These are phyloP conservation scores for Lateolabrax maculatus DNA, from an alignment of 2,797 vertebrate species.

Conservation along the genomic window DNA sequence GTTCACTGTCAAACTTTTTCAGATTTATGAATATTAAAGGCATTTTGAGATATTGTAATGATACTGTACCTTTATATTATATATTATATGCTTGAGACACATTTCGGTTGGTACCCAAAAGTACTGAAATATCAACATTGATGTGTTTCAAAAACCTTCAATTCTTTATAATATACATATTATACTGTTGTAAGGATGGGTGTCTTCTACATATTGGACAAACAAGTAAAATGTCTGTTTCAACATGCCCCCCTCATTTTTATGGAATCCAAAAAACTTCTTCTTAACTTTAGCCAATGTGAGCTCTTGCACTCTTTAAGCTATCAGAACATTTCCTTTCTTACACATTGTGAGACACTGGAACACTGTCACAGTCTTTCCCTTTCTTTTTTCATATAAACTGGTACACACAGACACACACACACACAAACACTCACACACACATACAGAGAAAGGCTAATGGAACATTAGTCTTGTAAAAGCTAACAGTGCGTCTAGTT, in stretches of 20 bases:
- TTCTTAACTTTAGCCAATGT: not conserved
- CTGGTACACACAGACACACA: constrained; percentile 8
- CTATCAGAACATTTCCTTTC: constrained; percentile 2
- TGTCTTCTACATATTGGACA: no score
- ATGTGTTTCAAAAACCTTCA: no score
- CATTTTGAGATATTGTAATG: not conserved
- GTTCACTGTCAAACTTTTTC: constrained; percentile 6
- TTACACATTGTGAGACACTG: constrained; percentile 34
- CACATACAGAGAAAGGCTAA: constrained; percentile 54
- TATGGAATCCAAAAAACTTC: not conserved
- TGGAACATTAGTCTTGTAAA: constrained; percentile 75
- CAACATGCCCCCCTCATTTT: not conserved
- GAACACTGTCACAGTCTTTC: constrained; percentile 43
- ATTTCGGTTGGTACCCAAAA: no score
- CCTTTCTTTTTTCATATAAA: constrained; percentile 38
- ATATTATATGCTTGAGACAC: not conserved
- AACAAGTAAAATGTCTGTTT: not conserved
- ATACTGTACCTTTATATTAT: not conserved
- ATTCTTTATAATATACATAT: no score
- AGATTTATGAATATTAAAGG: not conserved
- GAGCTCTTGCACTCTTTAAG: not conserved
- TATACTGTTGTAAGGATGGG: no score
- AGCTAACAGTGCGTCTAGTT: constrained; percentile 75
- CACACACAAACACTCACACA: constrained; percentile 17
- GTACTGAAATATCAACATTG: no score